These are phyloP conservation scores for Ophioderma brevispina DNA, from an alignment of 35 echinoderm and acorn worm genomes.

Conservation along the genomic window DNA sequence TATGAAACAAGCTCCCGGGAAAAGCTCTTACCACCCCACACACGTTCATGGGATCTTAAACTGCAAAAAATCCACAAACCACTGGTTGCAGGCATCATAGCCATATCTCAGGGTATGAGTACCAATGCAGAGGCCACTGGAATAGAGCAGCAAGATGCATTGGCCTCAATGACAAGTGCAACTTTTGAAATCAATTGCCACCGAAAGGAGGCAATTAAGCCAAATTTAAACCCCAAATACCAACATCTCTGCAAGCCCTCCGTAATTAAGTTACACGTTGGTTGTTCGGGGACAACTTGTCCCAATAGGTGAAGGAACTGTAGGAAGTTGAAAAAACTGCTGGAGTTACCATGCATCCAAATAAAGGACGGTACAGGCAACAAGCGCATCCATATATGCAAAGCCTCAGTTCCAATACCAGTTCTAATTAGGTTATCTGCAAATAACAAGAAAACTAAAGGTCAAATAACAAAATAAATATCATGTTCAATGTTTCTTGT, in stretches of 20 bases:
- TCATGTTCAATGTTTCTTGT: too few relatives aligned
- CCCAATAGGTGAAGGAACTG: conserved; percentile 62
- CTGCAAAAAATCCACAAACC: conserved; percentile 40
- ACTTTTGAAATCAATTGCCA: conserved; percentile 39
- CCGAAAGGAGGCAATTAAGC: conserved; percentile 55
- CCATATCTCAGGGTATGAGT: neutral
- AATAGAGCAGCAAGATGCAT: conserved; percentile 41
- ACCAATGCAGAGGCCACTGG: too few relatives aligned
- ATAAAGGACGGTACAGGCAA: too few relatives aligned
- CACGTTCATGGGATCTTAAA: conserved; percentile 38
- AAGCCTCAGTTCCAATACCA: too few relatives aligned
- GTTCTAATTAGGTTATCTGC: too few relatives aligned
- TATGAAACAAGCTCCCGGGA: conserved; percentile 64
- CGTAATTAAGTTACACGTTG: conserved; percentile 5
- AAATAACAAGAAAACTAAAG: too few relatives aligned
- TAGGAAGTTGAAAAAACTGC: conserved; percentile 51
- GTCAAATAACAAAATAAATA: too few relatives aligned
- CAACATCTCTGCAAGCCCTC: conserved; percentile 25
- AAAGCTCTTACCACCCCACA: too few relatives aligned
- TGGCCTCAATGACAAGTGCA: conserved; percentile 30
- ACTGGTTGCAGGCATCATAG: conserved; percentile 42
- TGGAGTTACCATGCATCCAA: neutral
- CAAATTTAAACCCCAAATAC: conserved; percentile 29
- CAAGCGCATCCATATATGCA: conserved; percentile 5
- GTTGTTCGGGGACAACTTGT: conserved; percentile 55